Percentiles rank a stretch among this genome's conserved stretches.
Evolutionary conservation across 92 coral and sea anemone species (phyloP).

Genomic region (Palythoa caribaeorum): DNA sequence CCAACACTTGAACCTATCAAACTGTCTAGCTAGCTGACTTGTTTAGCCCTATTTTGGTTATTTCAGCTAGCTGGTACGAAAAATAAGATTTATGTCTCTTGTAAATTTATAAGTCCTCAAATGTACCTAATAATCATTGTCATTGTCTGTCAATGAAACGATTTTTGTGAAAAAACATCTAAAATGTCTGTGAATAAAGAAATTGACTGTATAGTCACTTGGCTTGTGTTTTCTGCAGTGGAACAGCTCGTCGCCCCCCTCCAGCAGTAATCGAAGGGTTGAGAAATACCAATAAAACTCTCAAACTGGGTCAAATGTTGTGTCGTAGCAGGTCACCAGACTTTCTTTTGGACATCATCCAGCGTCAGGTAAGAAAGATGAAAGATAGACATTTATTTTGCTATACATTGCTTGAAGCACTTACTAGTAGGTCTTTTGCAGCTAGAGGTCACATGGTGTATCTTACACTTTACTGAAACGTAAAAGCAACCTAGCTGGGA

Average conservation of each 20-base stretch:
- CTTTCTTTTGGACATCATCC: constrained; percentile 93
- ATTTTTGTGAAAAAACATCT: neutral
- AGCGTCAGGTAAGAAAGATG: constrained; percentile 80
- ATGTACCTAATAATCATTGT: no score
- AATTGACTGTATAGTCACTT: neutral
- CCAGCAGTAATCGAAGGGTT: constrained; percentile 88
- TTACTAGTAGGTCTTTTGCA: no score
- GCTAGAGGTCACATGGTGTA: no score
- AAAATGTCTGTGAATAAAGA: neutral
- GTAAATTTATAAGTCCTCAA: no score
- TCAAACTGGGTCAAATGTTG: constrained; percentile 89
- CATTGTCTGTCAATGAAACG: neutral
- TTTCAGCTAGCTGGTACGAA: no score
- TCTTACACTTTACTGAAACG: no score
- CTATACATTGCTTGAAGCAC: no score
- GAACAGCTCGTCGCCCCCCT: constrained; percentile 96
- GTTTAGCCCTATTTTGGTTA: no score
- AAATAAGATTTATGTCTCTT: no score
- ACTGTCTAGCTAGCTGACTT: no score
- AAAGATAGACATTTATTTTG: neutral
- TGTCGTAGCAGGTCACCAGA: constrained; percentile 98
- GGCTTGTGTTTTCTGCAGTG: constrained; percentile 53
- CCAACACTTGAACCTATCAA: no score
- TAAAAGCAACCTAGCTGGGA: no score
- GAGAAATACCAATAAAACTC: constrained; percentile 76